These are phyloP conservation scores for Molossus alvarezi DNA, from an alignment of 2,797 vertebrate genomes.

Conservation along the genomic window DNA sequence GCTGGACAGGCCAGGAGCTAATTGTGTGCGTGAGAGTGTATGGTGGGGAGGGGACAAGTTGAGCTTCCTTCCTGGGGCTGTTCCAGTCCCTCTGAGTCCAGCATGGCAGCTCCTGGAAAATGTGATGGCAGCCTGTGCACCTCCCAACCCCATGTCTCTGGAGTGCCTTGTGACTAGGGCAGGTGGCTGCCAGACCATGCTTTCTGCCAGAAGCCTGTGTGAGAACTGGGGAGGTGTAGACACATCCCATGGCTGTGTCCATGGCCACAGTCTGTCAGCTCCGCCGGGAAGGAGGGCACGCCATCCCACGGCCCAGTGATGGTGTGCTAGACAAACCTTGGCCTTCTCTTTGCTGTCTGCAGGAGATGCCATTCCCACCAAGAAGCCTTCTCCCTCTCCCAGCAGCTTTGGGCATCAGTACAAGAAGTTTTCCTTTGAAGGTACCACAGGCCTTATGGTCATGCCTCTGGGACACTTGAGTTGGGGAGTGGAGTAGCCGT, in stretches of 20 bases:
- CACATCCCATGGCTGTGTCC: background rate
- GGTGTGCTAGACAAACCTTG: background rate
- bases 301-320: rapidly evolving
- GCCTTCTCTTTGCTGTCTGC: constrained; percentile 32
- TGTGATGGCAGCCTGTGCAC: background rate
- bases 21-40: no score
- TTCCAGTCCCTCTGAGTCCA: background rate
- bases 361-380: constrained; percentile 86
- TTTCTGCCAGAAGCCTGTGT: background rate
- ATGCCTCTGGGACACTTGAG: background rate
- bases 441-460: constrained; percentile 81
- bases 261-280: background rate
- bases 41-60: rapidly evolving
- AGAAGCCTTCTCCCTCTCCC: constrained; percentile 88
- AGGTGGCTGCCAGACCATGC: background rate
- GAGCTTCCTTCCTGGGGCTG: background rate
- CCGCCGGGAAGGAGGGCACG: background rate
- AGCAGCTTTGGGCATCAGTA: constrained; percentile 82
- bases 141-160: background rate
- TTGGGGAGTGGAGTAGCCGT: background rate
- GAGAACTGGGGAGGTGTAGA: background rate
- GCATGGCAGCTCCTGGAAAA: background rate
- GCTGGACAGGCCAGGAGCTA: background rate
- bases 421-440: constrained; percentile 92
- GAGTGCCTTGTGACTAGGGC: background rate